Evolutionary conservation across 2,113 vertebrate genomes (phyloP), one percentile per base, ranked within the genome.

Genomic region (Oncorhynchus kisutch): DNA sequence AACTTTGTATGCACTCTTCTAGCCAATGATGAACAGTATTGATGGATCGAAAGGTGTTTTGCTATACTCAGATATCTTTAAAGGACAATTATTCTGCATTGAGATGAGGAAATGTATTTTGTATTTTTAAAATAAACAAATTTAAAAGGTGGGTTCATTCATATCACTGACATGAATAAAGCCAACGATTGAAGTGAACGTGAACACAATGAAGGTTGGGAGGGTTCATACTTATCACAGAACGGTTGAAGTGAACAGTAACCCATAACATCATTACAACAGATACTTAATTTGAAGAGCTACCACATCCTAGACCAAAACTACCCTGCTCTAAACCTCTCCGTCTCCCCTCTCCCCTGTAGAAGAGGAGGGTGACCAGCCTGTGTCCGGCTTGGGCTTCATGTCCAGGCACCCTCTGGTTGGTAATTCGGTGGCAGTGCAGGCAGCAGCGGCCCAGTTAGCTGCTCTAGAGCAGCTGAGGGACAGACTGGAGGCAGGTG

Each of bases 401-500:
- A 83, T 98, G 59, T 91, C 95, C 0, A 91, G 90, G 0, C 92
- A 94, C 1, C 89, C 94, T 0, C 76, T 98, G 75, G 92, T 94
- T 0, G 90, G 95, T 13, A 96, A 98, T 83, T 92, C 97, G 0
- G 94, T 95, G 78, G 91, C 92, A 1, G 94, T 94, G 22, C 96
- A 96, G 81, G 94, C 95, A 0, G 94, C 95, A 0, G 95, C 94
- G 0, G 97, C 97, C 0, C 97, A 99, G 85, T 94, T 95, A 0
- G 96, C 93, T 0, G 97, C 96, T 0, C 88, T 99, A 92, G 98
- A 98, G 86, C 98, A 99, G 82, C 95, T 99, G 48, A 88, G 96
- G 87, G 97, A 99, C 89, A 99, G 97, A 85, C 91, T 99, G 89
- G 97, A 99, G 82, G 92, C 95, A 0, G 96, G 96, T 0, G 97